These are phyloP conservation scores for Camponotus vicinus DNA, from an alignment of 1,140 invertebrate genomes.

Conservation along the genomic window DNA sequence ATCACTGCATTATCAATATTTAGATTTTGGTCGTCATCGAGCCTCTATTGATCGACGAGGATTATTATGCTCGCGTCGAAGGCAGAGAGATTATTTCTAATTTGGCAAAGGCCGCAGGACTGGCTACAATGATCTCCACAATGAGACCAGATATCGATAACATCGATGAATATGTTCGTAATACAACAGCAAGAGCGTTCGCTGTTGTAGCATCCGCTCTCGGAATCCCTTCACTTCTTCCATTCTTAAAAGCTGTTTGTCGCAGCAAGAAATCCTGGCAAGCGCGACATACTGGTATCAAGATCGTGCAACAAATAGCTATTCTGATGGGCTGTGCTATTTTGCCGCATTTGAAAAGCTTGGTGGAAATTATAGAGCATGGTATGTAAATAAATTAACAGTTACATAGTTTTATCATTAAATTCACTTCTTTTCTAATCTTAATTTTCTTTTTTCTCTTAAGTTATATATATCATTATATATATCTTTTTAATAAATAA, in stretches of 20 bases:
- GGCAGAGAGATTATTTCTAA: conserved; percentile 99
- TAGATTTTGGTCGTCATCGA: conserved; percentile 99
- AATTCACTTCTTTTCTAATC: no score
- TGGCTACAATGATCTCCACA: conserved; percentile 99
- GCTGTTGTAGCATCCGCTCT: conserved; percentile 99
- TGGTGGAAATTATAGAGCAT: conserved; percentile 99
- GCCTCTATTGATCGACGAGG: conserved; percentile 99
- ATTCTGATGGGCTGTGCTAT: conserved; percentile 99
- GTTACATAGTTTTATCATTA: background rate
- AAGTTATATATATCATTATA: background rate
- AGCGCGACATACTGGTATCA: conserved; percentile 99
- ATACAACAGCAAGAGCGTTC: conserved; percentile 99
- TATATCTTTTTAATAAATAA: background rate
- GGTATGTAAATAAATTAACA: conserved; percentile 86
- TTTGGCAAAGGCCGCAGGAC: conserved; percentile 99
- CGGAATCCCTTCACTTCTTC: conserved; percentile 98
- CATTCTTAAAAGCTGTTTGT: conserved; percentile 99
- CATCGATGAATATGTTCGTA: conserved; percentile 99
- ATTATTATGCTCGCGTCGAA: conserved; percentile 99
- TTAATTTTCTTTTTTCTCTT: conserved; percentile 28
- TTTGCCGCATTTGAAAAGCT: conserved; percentile 98
- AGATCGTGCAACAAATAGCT: conserved; percentile 99
- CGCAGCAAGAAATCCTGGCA: conserved; percentile 99
- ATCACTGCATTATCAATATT: background rate
- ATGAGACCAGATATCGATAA: conserved; percentile 99